Evolutionary conservation across 2,797 vertebrate genomes (phyloP), one percentile per base, ranked within the genome.

Genomic region (Macroramphosus scolopax): DNA sequence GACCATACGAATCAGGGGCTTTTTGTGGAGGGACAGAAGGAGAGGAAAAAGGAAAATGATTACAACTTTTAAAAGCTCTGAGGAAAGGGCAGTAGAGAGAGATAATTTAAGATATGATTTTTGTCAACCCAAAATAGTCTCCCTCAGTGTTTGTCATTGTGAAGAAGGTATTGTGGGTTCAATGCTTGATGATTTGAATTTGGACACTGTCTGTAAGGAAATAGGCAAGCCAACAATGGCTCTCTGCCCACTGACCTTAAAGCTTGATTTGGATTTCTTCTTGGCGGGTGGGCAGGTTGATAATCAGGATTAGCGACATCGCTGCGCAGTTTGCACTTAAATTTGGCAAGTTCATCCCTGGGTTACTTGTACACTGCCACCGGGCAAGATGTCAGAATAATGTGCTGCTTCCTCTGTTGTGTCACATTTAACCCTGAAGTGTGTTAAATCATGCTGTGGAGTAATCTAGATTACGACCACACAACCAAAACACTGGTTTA

Each of bases 351-450:
- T 82, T 86, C 80, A 87, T 77, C 63, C 48, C 15, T 44, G 55
- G 84, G 80, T 87, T 82, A 84, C 53, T 85, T 53, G 79, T 71
- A 46, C 78, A 77, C 65, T 35, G 59, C 61, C 53, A 43, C 51
- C 45, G 49, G 64, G 69, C 46, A 46, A 62, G 8, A 62, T 63
- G 48, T 63, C 56, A 62, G 61, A 78, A 58, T 56, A 68, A 60
- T 72, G 63, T 48, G 38, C 12, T 25, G 36, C 35, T 24, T 39
- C 57, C 3, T 20, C 51, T 55, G 17, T 70, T 59, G 58, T 61
- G 53, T 75, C 63, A 72, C 66, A 69, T 78, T 83, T 81, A 68
- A 74, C 77, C 82, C 25, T 12, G 57, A 83, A 73, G 77, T 82
- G 82, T 75, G 62, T 63, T 77, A 70, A 78, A 0, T 74, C 60